Conservation (phyloP, 2,797 vertebrate genomes). For the Jordanella pulchra region DNA sequence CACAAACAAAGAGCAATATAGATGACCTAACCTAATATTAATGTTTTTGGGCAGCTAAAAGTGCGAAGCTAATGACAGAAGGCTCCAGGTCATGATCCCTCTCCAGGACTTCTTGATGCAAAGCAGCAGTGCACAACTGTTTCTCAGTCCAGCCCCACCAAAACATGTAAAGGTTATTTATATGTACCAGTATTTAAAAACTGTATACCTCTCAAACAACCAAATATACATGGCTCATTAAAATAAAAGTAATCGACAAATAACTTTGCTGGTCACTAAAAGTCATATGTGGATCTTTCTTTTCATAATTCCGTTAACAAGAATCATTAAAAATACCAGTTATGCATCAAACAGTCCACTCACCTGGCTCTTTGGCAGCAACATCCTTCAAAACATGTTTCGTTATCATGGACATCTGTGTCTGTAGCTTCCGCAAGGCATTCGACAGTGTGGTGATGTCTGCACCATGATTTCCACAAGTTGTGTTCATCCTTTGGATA, state of each 20-base stretch:
- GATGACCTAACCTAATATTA: background rate
- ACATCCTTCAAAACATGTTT: conserved; percentile 78
- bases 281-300: background rate
- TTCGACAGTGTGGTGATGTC: conserved; percentile 84
- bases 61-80: background rate
- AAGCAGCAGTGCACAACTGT: background rate
- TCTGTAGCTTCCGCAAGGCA: conserved; percentile 81
- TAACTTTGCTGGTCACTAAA: background rate
- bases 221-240: background rate
- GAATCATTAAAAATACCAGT: background rate
- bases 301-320: conserved; percentile 1
- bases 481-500: conserved; percentile 83
- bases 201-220: background rate
- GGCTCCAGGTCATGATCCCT: background rate
- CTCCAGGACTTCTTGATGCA: no score
- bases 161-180: background rate
- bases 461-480: conserved; percentile 79
- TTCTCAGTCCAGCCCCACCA: background rate
- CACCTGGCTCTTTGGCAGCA: conserved; percentile 77
- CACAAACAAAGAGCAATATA: background rate
- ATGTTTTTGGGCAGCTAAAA: background rate
- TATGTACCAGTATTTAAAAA: background rate
- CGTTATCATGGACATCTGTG: conserved; percentile 81
- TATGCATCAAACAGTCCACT: conserved; percentile 43
- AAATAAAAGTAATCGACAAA: background rate